phyloP scores from a whole-genome alignment of 2,797 vertebrate genomes.

The Acanthornis magna region DNA sequence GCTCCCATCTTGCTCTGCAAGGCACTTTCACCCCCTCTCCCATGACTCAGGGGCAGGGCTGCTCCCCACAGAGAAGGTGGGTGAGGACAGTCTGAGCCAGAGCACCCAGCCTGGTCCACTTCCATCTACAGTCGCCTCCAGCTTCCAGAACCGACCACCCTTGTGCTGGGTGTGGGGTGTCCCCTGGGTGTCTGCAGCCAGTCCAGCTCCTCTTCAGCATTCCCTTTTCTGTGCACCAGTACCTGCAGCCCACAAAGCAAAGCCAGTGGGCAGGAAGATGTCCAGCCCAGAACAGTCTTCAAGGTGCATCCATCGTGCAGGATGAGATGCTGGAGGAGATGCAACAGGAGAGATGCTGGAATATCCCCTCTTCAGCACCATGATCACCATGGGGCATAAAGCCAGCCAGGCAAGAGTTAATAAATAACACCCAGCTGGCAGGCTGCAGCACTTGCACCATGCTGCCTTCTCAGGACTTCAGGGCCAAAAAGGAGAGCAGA shows the following conservation, averaged over 20 bases:
- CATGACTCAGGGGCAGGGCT: rapidly evolving
- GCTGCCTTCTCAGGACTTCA: neutral
- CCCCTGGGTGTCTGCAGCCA: rapidly evolving
- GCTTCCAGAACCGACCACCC: neutral
- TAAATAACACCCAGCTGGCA: slow-evolving; percentile 43
- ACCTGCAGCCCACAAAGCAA: neutral
- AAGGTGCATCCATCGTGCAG: neutral
- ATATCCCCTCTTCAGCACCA: neutral
- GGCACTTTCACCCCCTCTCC: slow-evolving; percentile 39
- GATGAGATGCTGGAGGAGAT: no score
- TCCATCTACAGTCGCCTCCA: neutral
- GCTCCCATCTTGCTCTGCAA: neutral
- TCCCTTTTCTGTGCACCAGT: neutral
- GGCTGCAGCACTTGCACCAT: neutral
- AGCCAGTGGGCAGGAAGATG: neutral
- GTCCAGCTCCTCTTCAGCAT: neutral
- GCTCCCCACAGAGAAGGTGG: neutral
- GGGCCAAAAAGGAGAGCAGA: neutral
- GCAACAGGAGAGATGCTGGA: neutral
- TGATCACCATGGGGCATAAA: neutral
- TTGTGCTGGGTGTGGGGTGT: rapidly evolving
- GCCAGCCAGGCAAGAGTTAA: slow-evolving; percentile 42
- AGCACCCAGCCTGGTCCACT: neutral
- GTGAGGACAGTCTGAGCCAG: neutral
- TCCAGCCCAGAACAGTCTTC: neutral